phyloP scores from a whole-genome alignment of 2,113 vertebrate genomes.

The Chinchilla lanigera region DNA sequence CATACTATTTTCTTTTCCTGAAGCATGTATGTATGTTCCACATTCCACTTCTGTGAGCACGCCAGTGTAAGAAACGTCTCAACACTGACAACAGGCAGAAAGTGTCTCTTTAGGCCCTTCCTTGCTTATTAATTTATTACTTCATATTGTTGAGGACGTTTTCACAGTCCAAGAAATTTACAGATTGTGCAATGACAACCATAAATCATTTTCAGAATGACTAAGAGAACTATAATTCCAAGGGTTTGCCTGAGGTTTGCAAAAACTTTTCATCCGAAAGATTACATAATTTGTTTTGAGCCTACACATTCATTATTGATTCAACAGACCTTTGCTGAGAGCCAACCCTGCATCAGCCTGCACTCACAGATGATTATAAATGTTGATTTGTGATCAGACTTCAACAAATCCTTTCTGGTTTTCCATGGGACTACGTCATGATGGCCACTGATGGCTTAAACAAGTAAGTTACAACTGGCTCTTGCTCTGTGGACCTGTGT shows the following conservation, averaged over 20 bases:
- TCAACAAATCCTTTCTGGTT: not conserved
- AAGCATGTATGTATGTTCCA: not conserved
- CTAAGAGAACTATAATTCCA: conserved; percentile 16
- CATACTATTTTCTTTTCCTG: not conserved
- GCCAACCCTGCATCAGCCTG: not conserved
- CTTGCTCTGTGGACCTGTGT: not conserved
- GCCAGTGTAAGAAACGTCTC: not conserved
- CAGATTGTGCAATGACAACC: not conserved
- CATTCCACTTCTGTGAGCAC: not conserved
- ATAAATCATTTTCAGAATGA: conserved; percentile 24
- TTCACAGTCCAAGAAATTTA: conserved; percentile 42
- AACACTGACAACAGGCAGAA: not conserved
- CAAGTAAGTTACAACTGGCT: not conserved
- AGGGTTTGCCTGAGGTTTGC: conserved; percentile 43
- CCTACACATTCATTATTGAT: conserved; percentile 52
- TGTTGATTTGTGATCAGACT: not conserved
- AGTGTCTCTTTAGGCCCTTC: not conserved
- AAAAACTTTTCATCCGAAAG: conserved; percentile 10
- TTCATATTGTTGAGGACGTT: not conserved
- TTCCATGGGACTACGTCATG: not conserved
- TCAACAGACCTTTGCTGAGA: not conserved
- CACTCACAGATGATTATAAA: not conserved
- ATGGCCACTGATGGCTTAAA: not conserved
- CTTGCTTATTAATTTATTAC: conserved; percentile 40
- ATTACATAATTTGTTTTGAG: conserved; percentile 65